Evolutionary conservation across 2,113 vertebrate genomes (phyloP).

Genomic region (Hemicordylus capensis): DNA sequence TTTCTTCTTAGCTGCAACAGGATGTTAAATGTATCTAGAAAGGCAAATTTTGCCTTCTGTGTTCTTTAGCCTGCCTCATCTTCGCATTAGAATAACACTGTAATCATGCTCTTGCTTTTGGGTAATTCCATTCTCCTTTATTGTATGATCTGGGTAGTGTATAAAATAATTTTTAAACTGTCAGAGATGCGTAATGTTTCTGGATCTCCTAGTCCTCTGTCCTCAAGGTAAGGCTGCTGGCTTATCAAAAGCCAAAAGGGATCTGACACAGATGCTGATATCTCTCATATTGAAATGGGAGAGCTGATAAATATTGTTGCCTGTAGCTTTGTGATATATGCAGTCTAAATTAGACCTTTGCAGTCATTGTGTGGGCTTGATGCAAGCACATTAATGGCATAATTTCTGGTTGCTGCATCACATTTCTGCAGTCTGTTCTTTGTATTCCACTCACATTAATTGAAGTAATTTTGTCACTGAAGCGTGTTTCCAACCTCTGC

Average conservation of each 20-base stretch:
- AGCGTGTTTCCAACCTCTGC: slow-evolving; percentile 85
- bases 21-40: slow-evolving; percentile 32
- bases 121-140: slow-evolving; percentile 58
- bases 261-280: slow-evolving; percentile 43
- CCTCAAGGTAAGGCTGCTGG: slow-evolving; percentile 69
- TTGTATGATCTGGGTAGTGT: slow-evolving; percentile 45
- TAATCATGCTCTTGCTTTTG: slow-evolving; percentile 37
- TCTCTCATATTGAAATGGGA: slow-evolving; percentile 52
- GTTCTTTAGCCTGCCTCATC: slow-evolving; percentile 11
- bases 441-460: slow-evolving; percentile 87
- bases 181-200: slow-evolving; percentile 44
- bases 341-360: slow-evolving; percentile 65
- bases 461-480: slow-evolving; percentile 87
- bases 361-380: slow-evolving; percentile 48
- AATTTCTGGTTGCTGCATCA: slow-evolving; percentile 75
- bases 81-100: slow-evolving; percentile 1
- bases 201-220: slow-evolving; percentile 66
- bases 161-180: slow-evolving; percentile 66
- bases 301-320: slow-evolving; percentile 68
- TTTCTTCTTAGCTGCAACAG: neutral
- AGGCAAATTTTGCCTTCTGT: slow-evolving; percentile 40
- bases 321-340: slow-evolving; percentile 68
- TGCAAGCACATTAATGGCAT: slow-evolving; percentile 73
- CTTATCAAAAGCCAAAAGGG: slow-evolving; percentile 53
- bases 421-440: slow-evolving; percentile 76